A percentile compares a stretch with the other conserved stretches of the same genome.
Conservation (phyloP, 2,113 vertebrate species). For the Megaptera novaeangliae region DNA sequence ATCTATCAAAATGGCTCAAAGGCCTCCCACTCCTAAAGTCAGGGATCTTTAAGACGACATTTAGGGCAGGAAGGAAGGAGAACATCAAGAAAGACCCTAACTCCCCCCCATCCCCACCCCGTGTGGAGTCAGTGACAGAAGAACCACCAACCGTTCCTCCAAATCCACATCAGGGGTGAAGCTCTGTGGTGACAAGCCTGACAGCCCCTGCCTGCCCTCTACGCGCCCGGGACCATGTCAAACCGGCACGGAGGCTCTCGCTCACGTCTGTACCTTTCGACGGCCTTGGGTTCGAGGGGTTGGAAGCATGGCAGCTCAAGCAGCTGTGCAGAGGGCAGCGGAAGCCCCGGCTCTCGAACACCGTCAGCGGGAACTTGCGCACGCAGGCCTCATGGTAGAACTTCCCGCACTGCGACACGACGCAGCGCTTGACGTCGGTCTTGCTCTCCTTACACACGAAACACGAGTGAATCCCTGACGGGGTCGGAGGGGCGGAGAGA, state of each 20-base stretch:
- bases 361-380: slow-evolving; percentile 86
- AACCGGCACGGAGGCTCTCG: rapidly evolving
- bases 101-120: background rate
- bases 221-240: rapidly evolving
- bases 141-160: rapidly evolving
- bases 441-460: slow-evolving; percentile 92
- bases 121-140: background rate
- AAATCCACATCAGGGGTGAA: rapidly evolving
- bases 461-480: slow-evolving; percentile 89
- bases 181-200: background rate
- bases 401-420: slow-evolving; percentile 92
- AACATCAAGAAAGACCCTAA: too few species aligned
- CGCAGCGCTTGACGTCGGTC: slow-evolving; percentile 89
- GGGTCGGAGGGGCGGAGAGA: background rate
- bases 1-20: background rate
- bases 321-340: slow-evolving; percentile 97
- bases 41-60: background rate
- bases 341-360: slow-evolving; percentile 94
- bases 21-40: background rate
- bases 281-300: slow-evolving; percentile 86
- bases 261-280: slow-evolving; percentile 85
- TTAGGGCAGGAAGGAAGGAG: background rate
- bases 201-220: rapidly evolving
- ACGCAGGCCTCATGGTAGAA: slow-evolving; percentile 96
- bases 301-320: slow-evolving; percentile 90